Percentiles rank a stretch among this genome's conserved stretches.
Evolutionary conservation across 2,888 invertebrate species (phyloP).

Genomic region (Eubasilissa splendida): DNA sequence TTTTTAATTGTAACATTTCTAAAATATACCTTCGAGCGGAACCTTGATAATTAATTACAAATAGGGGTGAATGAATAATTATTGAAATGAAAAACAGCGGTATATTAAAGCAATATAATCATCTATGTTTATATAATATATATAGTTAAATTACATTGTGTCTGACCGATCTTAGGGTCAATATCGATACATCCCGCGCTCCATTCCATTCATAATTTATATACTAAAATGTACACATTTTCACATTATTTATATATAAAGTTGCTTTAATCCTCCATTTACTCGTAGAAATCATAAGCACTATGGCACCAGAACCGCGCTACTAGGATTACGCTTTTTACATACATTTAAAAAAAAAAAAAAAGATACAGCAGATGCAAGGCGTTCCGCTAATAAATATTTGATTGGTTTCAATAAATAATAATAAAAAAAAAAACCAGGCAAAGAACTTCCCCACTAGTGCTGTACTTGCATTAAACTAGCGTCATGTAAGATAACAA

Average conservation of each 20-base stretch:
- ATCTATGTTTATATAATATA: constrained; percentile 54
- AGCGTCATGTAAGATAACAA: too few species aligned
- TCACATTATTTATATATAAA: constrained; percentile 1
- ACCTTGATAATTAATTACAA: background rate
- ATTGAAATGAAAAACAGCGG: constrained; percentile 49
- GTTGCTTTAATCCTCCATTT: background rate
- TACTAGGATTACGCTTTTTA: too few species aligned
- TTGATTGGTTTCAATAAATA: too few species aligned
- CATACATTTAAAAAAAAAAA: too few species aligned
- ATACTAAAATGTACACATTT: constrained; percentile 26
- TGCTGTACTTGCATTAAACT: too few species aligned
- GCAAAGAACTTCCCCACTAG: too few species aligned
- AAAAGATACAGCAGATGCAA: too few species aligned
- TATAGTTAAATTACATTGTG: constrained; percentile 26
- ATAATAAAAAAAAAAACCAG: too few species aligned
- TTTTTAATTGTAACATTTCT: too few species aligned
- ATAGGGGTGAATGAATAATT: constrained; percentile 28
- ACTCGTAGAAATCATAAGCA: background rate
- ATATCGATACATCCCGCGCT: background rate
- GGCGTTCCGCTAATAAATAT: too few species aligned
- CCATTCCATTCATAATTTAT: constrained; percentile 10
- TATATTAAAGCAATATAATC: constrained; percentile 56
- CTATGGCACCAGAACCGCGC: constrained; percentile 8
- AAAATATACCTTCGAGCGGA: too few species aligned
- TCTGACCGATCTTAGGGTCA: background rate